These are phyloP conservation scores for Druceiella hillmani DNA, from an alignment of 2,888 invertebrate genomes.

Conservation along the genomic window DNA sequence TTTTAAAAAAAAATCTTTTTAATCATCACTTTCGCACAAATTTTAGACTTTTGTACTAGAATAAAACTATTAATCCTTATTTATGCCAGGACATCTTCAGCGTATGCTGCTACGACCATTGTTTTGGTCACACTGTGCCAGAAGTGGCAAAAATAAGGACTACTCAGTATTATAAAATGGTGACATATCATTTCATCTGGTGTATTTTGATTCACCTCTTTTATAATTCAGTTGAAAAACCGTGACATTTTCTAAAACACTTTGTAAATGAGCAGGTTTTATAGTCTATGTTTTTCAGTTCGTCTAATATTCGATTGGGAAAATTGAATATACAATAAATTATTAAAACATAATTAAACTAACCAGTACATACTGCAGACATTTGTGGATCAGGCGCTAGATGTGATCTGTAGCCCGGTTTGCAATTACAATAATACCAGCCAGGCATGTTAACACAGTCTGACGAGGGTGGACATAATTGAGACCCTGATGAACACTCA, in stretches of 20 bases:
- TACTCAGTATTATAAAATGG: too few relatives aligned
- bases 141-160: too few relatives aligned
- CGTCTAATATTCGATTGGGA: background rate
- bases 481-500: constrained; percentile 69
- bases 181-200: too few relatives aligned
- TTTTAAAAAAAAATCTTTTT: too few relatives aligned
- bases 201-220: background rate
- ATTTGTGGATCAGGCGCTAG: constrained; percentile 46
- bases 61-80: too few relatives aligned
- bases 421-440: constrained; percentile 85
- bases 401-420: constrained; percentile 66
- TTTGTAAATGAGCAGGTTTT: background rate
- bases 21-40: too few relatives aligned
- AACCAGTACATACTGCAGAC: constrained; percentile 61
- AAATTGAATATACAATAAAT: background rate
- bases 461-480: constrained; percentile 70
- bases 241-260: background rate
- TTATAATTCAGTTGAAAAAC: background rate
- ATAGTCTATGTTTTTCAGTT: background rate
- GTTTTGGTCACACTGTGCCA: too few relatives aligned
- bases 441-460: constrained; percentile 84
- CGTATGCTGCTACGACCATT: too few relatives aligned
- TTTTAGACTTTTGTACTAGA: too few relatives aligned
- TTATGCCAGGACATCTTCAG: too few relatives aligned
- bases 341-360: constrained; percentile 23